Evolutionary conservation across 2,113 vertebrate genomes (phyloP), one percentile per base, ranked within the genome.

Genomic region (Polypterus senegalus): DNA sequence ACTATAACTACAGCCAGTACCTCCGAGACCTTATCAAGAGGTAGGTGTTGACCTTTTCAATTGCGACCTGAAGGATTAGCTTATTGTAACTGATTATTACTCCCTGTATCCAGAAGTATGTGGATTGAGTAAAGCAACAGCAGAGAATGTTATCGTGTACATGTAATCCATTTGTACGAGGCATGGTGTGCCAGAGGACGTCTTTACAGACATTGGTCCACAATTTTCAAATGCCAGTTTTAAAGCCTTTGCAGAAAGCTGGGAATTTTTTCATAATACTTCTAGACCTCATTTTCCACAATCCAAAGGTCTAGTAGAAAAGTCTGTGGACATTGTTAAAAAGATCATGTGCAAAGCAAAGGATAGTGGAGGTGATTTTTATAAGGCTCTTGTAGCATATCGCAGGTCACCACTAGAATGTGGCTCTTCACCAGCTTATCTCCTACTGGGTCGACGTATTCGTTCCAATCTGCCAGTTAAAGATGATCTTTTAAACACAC

Each of bases 111-210:
- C 46, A 4, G 58, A 63, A 7, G 61, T 67, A 3, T 51, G 60
- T 45, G 61, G 61, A 62, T 47, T 61, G 58, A 52, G 57, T 58
- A 60, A 68, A 27, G 65, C 66, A 58, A 65, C 51, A 59, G 61
- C 46, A 49, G 7, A 58, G 58, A 61, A 44, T 53, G 44, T 58
- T 43, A 49, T 61, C 45, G 58, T 55, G 9, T 55, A 62, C 48
- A 49, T 66, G 5, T 61, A 64, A 62, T 54, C 62, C 43, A 58
- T 64, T 53, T 64, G 63, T n/a, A n/a, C n/a, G n/a, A n/a, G n/a
- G n/a, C n/a, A n/a, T n/a, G 63, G 27, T 43, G 63, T 67, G 48
- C 58, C 62, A 53, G 52, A 67, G 45, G 62, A 49, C 57, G 10
- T 63, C 3, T 57, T 66, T 61, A 61, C 53, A 65, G 60, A 66